Conservation (phyloP, 2,797 vertebrate genomes). For the Synanceia verrucosa region DNA sequence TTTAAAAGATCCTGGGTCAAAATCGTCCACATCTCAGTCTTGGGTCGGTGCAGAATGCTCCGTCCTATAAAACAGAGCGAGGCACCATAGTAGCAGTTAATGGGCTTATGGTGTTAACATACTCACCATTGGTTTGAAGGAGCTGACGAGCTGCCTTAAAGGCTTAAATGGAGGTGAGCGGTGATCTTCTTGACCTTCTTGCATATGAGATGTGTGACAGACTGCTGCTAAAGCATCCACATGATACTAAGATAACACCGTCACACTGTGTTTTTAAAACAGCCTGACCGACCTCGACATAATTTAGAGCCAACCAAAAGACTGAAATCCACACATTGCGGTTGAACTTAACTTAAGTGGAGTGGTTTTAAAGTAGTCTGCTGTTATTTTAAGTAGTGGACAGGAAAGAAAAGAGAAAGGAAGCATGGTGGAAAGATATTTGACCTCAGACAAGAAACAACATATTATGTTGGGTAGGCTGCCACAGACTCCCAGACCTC, state of each 20-base stretch:
- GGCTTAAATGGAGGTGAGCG: slow-evolving; percentile 40
- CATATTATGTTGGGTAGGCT: slow-evolving; percentile 12
- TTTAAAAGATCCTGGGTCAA: background rate
- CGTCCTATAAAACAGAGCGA: background rate
- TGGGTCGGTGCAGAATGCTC: background rate
- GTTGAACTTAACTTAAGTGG: slow-evolving; percentile 30
- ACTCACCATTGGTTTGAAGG: slow-evolving; percentile 9
- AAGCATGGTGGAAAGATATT: slow-evolving; percentile 41
- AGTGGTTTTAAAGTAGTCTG: slow-evolving; percentile 39
- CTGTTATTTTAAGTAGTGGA: slow-evolving; percentile 23
- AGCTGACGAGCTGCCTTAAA: slow-evolving; percentile 45
- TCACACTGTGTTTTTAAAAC: background rate
- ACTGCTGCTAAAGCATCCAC: slow-evolving; percentile 17
- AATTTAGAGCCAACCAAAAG: slow-evolving; percentile 24
- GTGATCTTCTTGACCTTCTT: slow-evolving; percentile 34
- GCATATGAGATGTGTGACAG: background rate
- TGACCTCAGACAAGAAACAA: slow-evolving; percentile 46
- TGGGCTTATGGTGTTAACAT: slow-evolving; percentile 54
- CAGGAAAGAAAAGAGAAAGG: slow-evolving; percentile 13
- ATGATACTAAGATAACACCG: slow-evolving; percentile 1
- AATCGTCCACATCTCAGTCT: background rate
- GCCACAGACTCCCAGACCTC: background rate
- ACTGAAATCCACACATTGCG: slow-evolving; percentile 17
- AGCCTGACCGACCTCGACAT: background rate
- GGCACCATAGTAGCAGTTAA: slow-evolving; percentile 38